Base-by-base conservation (phyloP, 2,113 vertebrate genomes). In the sheep (Ovis aries) region DNA sequence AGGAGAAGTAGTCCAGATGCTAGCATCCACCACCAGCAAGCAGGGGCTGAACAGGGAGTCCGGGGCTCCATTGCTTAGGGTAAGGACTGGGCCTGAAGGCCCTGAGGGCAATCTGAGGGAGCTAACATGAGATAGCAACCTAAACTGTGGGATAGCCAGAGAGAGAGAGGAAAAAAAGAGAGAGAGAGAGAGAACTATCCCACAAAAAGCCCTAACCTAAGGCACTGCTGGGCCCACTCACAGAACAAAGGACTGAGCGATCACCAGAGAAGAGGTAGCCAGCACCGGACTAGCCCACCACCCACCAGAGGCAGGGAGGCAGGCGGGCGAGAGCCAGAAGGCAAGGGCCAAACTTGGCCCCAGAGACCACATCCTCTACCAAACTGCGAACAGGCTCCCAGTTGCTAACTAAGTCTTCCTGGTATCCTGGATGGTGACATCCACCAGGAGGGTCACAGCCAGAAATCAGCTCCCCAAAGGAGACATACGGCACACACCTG, bases 321-420 rank as follows among this genome's bases (percentile, higher is more conserved):
- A 71, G n/a, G n/a, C 0, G 5, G n/a, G n/a, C 1, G 2, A 40
- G 67, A 40, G n/a, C n/a, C 0, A 0, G 64, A 12, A 40, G 67
- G 3, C 67, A 71, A 71, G n/a, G 19, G n/a, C 2, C 67, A 71
- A 23, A 71, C n/a, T 71, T 1, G 0, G 9, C 64, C 64, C 17
- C 67, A 23, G 67, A 71, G 67, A 71, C 8, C n/a, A 36, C 19
- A 23, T 40, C 19, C 9, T 71, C 67, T 11, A 71, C 2, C n/a
- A 71, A 40, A 71, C n/a, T 40, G n/a, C 3, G 0, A 40, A 36
- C 9, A 36, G 67, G 67, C 19, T 71, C 4, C 64, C 19, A 71
- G 64, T 71, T 36, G n/a, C n/a, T 71, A 71, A 36, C 4, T 9
- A 36, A 71, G 10, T 36, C 19, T 71, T 71, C n/a, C 67, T 40